Percentiles rank a stretch among this genome's conserved stretches.
phyloP scores from a whole-genome alignment of 2,888 invertebrate species.

The Candidula unifasciata region DNA sequence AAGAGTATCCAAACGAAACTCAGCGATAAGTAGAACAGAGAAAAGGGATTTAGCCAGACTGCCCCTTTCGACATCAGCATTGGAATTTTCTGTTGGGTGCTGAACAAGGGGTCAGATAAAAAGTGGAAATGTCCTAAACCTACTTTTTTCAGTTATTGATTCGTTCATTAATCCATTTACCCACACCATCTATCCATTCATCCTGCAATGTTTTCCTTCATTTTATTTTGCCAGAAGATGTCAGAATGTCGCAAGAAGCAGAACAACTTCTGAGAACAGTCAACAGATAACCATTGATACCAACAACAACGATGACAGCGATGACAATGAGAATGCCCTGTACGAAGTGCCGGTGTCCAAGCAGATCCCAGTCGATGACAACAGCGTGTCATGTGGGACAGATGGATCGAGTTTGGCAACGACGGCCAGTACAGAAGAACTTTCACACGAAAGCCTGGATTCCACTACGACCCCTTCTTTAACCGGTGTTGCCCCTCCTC shows the following conservation, averaged over 20 bases:
- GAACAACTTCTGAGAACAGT: background rate
- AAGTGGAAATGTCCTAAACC: no score
- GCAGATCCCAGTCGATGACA: constrained; percentile 49
- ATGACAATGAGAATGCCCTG: constrained; percentile 59
- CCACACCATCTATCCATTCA: no score
- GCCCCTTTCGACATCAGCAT: no score
- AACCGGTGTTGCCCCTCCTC: constrained; percentile 59
- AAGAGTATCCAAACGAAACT: no score
- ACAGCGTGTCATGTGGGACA: constrained; percentile 46
- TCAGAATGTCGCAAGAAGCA: no score
- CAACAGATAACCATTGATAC: background rate
- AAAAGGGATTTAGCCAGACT: no score
- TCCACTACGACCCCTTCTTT: constrained; percentile 37
- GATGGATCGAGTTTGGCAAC: constrained; percentile 54
- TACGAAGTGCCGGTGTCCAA: constrained; percentile 64
- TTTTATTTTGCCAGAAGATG: background rate
- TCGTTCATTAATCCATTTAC: no score
- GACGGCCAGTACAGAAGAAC: constrained; percentile 54
- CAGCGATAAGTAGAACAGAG: no score
- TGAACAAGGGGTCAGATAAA: no score
- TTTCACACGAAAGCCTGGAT: constrained; percentile 53
- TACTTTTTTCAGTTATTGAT: no score
- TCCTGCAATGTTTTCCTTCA: no score
- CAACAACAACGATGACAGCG: constrained; percentile 43
- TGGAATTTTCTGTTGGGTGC: no score